These are phyloP conservation scores for Cheilosia vernalis DNA, from an alignment of 2,888 invertebrate species.

Conservation along the genomic window DNA sequence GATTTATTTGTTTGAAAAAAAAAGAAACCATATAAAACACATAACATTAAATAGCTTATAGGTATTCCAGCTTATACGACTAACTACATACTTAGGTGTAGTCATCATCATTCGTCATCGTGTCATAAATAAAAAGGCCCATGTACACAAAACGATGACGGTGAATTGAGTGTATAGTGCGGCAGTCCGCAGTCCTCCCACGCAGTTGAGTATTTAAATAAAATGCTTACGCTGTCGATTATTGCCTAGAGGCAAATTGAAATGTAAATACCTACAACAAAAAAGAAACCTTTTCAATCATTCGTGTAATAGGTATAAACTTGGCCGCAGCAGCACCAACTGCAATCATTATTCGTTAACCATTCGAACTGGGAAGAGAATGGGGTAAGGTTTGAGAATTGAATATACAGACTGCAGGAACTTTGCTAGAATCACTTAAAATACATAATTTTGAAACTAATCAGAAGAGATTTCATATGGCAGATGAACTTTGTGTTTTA, in stretches of 20 bases:
- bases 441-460: background rate
- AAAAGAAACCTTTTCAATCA: constrained; percentile 29
- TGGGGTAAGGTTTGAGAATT: background rate
- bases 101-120: constrained; percentile 45
- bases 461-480: constrained; percentile 6
- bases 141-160: constrained; percentile 21
- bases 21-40: constrained; percentile 22
- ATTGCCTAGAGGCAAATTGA: constrained; percentile 34
- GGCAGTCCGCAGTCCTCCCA: constrained; percentile 39
- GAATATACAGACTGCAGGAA: background rate
- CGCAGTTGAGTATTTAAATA: constrained; percentile 23
- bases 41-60: constrained; percentile 25
- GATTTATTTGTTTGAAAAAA: constrained; percentile 7
- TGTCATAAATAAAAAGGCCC: constrained; percentile 25
- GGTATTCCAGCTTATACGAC: background rate
- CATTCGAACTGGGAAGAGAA: background rate
- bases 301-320: background rate
- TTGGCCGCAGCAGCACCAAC: constrained; percentile 9
- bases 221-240: constrained; percentile 24
- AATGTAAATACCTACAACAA: constrained; percentile 5
- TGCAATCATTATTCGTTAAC: constrained; percentile 37
- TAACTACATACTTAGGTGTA: constrained; percentile 28
- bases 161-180: background rate
- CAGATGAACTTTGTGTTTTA: constrained; percentile 4
- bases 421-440: constrained; percentile 1